Evolutionary conservation across 2,797 vertebrate species (phyloP).

Genomic region (Adelosebastes latens): DNA sequence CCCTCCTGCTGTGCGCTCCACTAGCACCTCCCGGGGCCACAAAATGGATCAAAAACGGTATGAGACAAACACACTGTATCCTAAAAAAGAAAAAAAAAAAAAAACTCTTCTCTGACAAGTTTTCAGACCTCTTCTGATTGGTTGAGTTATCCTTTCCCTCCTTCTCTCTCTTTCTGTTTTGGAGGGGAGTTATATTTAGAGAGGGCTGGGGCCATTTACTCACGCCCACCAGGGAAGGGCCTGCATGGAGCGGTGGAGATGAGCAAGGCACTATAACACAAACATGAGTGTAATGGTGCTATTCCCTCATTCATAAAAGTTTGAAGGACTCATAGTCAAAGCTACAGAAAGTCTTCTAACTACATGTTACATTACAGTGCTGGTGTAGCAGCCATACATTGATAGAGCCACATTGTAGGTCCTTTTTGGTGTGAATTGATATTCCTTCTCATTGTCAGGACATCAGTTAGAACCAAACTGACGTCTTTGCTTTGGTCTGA

Average conservation of each 20-base stretch:
- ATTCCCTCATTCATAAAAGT: conserved; percentile 15
- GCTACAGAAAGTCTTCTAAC: conserved; percentile 48
- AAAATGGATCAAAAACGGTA: conserved; percentile 60
- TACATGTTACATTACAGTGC: conserved; percentile 69
- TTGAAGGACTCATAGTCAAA: not conserved
- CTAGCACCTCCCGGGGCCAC: conserved; percentile 77
- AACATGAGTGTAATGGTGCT: not conserved
- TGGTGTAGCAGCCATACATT: conserved; percentile 57
- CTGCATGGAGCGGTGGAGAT: conserved; percentile 30
- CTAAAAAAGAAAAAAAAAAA: conserved; percentile 19
- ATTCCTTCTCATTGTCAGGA: conserved; percentile 37
- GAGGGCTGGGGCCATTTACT: conserved; percentile 68
- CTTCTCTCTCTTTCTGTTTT: conserved; percentile 60
- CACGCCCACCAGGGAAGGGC: conserved; percentile 77
- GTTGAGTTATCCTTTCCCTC: conserved; percentile 60
- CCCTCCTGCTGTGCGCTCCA: conserved; percentile 75
- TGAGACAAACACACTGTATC: conserved; percentile 50
- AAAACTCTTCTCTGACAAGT: conserved; percentile 56
- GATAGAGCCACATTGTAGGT: conserved; percentile 37
- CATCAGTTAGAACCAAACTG: conserved; percentile 90
- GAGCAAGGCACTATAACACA: conserved; percentile 9
- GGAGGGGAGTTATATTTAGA: conserved; percentile 75
- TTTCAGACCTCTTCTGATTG: conserved; percentile 75
- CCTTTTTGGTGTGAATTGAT: conserved; percentile 54
- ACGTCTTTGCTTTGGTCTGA: conserved; percentile 92